phyloP scores from a whole-genome alignment of 2,113 vertebrate genomes.

The Spilogale gracilis region DNA sequence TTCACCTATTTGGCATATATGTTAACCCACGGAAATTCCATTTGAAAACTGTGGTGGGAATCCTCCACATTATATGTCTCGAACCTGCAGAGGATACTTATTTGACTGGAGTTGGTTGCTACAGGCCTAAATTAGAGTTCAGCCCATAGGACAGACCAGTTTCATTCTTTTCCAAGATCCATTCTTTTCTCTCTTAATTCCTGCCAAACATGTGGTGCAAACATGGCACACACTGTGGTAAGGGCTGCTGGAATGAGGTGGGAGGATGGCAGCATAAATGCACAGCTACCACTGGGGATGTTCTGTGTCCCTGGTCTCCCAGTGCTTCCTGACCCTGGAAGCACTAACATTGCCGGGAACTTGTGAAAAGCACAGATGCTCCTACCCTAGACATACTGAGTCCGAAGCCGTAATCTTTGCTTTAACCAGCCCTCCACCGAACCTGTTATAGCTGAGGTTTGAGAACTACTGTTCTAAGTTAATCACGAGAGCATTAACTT shows the following conservation, averaged over 20 bases:
- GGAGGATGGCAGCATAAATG: neutral
- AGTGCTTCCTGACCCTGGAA: neutral
- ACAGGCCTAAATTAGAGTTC: neutral
- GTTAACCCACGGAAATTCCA: neutral
- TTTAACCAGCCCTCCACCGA: neutral
- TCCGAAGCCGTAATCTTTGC: neutral
- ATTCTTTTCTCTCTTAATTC: neutral
- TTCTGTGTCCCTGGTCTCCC: neutral
- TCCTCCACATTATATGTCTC: neutral
- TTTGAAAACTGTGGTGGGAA: neutral
- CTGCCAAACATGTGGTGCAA: neutral
- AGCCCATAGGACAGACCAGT: neutral
- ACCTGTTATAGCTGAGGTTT: neutral
- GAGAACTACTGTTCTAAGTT: neutral
- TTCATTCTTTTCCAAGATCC: neutral
- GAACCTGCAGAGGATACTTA: neutral
- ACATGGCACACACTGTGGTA: neutral
- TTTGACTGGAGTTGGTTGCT: neutral
- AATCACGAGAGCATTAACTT: neutral
- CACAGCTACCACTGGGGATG: accelerated
- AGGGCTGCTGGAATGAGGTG: neutral
- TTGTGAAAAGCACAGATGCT: neutral
- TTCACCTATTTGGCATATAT: neutral
- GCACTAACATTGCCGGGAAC: neutral
- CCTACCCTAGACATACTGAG: neutral